phyloP scores from a whole-genome alignment of 2,888 invertebrate species.

The Caenorhabditis sinica region DNA sequence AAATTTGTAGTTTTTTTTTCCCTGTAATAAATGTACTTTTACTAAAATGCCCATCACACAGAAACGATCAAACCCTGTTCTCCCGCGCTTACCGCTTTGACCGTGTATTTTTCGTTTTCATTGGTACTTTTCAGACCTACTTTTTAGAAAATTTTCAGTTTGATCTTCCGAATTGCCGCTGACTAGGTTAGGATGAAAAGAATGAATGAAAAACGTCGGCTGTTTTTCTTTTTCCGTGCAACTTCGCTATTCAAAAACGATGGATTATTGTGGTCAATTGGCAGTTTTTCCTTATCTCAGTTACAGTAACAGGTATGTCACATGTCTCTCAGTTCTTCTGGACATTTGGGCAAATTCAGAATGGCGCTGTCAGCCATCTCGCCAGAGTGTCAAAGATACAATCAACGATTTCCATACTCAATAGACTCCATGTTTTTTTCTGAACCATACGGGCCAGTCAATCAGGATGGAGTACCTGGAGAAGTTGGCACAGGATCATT shows the following conservation, averaged over 20 bases:
- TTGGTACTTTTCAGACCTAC: too few species aligned
- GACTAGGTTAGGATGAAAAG: neutral
- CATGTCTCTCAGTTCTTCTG: neutral
- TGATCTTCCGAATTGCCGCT: too few species aligned
- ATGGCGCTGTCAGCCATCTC: neutral
- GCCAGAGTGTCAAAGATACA: neutral
- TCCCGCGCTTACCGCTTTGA: too few species aligned
- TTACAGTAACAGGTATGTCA: conserved; percentile 10
- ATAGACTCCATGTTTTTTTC: neutral
- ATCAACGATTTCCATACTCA: neutral
- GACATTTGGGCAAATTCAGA: neutral
- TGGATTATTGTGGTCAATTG: neutral
- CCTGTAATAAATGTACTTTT: neutral
- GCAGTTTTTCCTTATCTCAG: neutral
- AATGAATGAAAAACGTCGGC: neutral
- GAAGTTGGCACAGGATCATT: conserved; percentile 28
- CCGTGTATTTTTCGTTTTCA: too few species aligned
- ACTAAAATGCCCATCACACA: too few species aligned
- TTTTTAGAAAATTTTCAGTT: neutral
- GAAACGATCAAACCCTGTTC: too few species aligned
- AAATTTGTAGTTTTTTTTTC: neutral
- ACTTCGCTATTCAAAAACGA: neutral
- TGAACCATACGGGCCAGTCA: neutral
- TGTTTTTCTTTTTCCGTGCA: neutral
- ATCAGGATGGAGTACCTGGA: conserved; percentile 11